These are phyloP conservation scores for Acanthosoma haemorrhoidale DNA, from an alignment of 2,888 invertebrate genomes.

Conservation along the genomic window DNA sequence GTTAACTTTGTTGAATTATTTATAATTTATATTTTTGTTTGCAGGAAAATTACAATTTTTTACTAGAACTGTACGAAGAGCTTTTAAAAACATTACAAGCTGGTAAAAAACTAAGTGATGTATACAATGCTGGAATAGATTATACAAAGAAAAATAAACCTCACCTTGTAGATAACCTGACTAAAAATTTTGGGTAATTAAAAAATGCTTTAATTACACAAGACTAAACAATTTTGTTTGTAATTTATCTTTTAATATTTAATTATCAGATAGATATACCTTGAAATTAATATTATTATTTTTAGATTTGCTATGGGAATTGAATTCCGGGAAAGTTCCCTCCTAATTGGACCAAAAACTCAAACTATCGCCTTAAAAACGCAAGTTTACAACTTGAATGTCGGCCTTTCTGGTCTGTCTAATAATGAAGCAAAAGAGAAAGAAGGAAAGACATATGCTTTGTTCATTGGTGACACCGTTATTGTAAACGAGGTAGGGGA, in stretches of 20 bases:
- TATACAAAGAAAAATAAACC: constrained; percentile 84
- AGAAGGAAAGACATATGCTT: constrained; percentile 83
- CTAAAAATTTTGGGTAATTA: constrained; percentile 80
- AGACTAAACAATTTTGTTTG: neutral
- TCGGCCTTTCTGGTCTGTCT: constrained; percentile 79
- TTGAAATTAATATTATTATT: neutral
- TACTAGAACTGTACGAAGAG: constrained; percentile 84
- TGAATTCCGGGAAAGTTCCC: constrained; percentile 92
- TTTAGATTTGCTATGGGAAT: constrained; percentile 89
- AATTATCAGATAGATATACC: neutral
- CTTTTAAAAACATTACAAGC: constrained; percentile 77
- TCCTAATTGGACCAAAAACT: constrained; percentile 88
- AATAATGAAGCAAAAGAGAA: constrained; percentile 79
- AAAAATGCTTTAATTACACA: neutral
- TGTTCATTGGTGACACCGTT: constrained; percentile 97
- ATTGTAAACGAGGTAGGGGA: constrained; percentile 79
- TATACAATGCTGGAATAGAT: constrained; percentile 76
- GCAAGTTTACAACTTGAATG: constrained; percentile 94
- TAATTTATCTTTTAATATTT: neutral
- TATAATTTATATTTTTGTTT: neutral
- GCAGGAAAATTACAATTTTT: constrained; percentile 85
- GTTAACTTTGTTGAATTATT: neutral
- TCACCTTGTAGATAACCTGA: constrained; percentile 77
- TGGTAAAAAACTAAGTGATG: constrained; percentile 74
- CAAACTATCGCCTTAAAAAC: constrained; percentile 74